Evolutionary conservation across 2,113 vertebrate species (phyloP).

Genomic region (Stegastes partitus): DNA sequence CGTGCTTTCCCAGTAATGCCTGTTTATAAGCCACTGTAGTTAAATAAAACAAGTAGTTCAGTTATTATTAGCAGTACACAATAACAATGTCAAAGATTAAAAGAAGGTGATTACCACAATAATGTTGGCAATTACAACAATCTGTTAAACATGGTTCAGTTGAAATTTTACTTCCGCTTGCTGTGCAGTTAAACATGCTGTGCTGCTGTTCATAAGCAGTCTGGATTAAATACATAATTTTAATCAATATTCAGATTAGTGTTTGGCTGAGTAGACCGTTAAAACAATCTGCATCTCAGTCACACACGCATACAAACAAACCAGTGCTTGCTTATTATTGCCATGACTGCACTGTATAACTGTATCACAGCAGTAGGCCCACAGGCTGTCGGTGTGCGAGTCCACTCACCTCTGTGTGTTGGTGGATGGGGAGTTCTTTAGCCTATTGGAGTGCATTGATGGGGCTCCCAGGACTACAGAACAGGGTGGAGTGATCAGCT

Average conservation of each 20-base stretch:
- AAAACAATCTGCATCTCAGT: constrained; percentile 6
- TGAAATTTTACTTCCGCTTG: background rate
- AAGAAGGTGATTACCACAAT: constrained; percentile 18
- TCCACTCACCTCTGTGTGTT: constrained; percentile 83
- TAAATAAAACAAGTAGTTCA: background rate
- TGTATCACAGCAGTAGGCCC: background rate
- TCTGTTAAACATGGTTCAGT: background rate
- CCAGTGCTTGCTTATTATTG: background rate
- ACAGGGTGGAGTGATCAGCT: constrained; percentile 83
- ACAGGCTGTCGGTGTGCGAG: background rate
- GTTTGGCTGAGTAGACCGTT: constrained; percentile 15
- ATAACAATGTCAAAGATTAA: background rate
- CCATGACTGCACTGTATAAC: background rate
- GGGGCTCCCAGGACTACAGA: constrained; percentile 83
- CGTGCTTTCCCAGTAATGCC: constrained; percentile 2
- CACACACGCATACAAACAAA: constrained; percentile 3
- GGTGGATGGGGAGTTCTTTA: constrained; percentile 85
- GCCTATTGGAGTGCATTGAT: constrained; percentile 84
- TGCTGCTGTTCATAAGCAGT: constrained; percentile 2
- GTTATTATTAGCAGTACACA: background rate
- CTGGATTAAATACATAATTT: constrained; percentile 14
- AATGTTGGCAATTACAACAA: constrained; percentile 12
- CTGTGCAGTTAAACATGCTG: background rate
- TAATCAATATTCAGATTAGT: constrained; percentile 21
- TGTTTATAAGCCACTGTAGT: constrained; percentile 5